Evolutionary conservation across 2,113 vertebrate species (phyloP), one percentile per base, ranked within the genome.

Genomic region (Spheniscus mendiculus): DNA sequence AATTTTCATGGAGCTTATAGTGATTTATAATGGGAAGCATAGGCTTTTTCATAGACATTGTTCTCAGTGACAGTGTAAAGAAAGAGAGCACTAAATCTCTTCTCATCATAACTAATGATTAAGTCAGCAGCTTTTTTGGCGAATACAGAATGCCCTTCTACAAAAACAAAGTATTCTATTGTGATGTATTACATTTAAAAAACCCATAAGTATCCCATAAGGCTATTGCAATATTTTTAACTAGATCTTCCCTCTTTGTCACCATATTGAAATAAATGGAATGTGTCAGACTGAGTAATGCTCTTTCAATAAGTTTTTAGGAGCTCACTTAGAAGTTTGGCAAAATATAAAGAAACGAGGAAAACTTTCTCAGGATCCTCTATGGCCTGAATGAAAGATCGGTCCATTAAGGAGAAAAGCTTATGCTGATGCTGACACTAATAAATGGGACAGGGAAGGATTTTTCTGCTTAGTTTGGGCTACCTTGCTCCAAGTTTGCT

Each of bases 1-100:
- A 97, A 95, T 97, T 98, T 98, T 98, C 98, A 98, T 98, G 98
- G 98, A 97, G 98, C 98, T 98, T 97, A 98, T 96, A 96, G 96
- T 97, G 98, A 98, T 98, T 98, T 98, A 98, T 98, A 98, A 98
- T 97, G 98, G 98, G 97, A 97, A 98, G 93, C 97, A 97, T 93
- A 97, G 76, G 96, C 97, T 97, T 92, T 95, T 91, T 97, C 94
- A 89, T 94, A 56, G 88, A 95, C 98, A 98, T 98, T 98, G 98
- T 98, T 98, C 97, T 98, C 93, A 89, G 91, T 98, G 98, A 98
- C 98, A 98, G 97, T 98, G 96, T 90, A 93, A 97, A 98, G 98
- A 98, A 98, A 98, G 97, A 93, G 83, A 94, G 83, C 98, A 96
- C 91, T 98, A 97, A 98, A 98, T 97, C 98, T 97, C 97, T 98